phyloP scores from a whole-genome alignment of 2,113 vertebrate species.

The Ciconia stormi region DNA sequence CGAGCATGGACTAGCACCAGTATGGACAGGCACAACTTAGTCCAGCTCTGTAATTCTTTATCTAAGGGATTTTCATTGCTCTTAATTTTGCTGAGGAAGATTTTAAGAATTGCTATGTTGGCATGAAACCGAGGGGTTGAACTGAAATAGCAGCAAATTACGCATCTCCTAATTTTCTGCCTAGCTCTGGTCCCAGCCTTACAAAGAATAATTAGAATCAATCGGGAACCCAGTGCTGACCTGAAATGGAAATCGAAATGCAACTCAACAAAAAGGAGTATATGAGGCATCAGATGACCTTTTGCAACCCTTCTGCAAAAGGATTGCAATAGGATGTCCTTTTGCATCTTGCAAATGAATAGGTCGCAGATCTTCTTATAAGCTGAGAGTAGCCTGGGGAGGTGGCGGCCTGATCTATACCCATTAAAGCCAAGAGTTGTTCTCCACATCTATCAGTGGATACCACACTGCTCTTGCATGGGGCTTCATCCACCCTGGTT shows the following conservation, averaged over 20 bases:
- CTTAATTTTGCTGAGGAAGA: background rate
- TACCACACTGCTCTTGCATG: background rate
- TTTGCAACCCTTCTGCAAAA: background rate
- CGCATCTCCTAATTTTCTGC: background rate
- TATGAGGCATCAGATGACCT: background rate
- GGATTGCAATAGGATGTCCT: background rate
- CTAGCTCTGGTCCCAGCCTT: background rate
- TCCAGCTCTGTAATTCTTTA: background rate
- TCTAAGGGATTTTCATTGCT: background rate
- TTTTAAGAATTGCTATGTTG: background rate
- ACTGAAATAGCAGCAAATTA: background rate
- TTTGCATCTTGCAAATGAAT: background rate
- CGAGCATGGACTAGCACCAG: background rate
- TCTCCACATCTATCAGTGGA: background rate
- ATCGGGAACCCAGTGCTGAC: background rate
- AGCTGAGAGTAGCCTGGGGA: background rate
- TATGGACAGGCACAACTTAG: background rate
- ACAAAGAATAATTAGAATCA: background rate
- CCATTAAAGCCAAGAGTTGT: background rate
- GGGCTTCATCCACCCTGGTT: background rate
- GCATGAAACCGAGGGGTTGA: background rate
- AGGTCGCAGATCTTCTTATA: background rate
- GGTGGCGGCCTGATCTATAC: background rate
- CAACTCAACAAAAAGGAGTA: background rate
- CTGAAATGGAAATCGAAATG: background rate